A percentile compares a stretch with the other conserved stretches of the same genome.
These are phyloP conservation scores for Channa maculata DNA, from an alignment of 2,113 vertebrate genomes.

Conservation along the genomic window DNA sequence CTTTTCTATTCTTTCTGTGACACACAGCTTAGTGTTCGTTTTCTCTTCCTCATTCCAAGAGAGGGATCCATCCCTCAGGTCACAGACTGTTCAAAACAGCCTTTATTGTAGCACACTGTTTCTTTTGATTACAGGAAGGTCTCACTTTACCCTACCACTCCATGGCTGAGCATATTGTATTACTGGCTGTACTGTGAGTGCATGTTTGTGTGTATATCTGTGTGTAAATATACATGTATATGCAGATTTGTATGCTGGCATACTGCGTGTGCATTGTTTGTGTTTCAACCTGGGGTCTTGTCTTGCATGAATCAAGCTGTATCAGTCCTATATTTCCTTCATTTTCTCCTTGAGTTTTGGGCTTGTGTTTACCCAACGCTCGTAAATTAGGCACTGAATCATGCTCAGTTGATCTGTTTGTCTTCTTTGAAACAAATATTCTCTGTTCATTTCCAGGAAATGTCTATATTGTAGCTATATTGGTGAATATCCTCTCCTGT, in stretches of 20 bases:
- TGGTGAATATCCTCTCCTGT: too few species aligned
- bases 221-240: constrained; percentile 35
- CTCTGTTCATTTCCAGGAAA: constrained; percentile 2
- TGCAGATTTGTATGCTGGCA: constrained; percentile 13
- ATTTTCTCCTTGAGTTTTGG: constrained; percentile 17
- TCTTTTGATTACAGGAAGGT: constrained; percentile 80
- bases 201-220: constrained; percentile 5
- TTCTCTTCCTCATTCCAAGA: constrained; percentile 72
- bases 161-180: constrained; percentile 55
- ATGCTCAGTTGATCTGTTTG: constrained; percentile 3
- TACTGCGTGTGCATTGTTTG: constrained; percentile 23
- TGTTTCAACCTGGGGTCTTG: constrained; percentile 16
- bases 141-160: constrained; percentile 77
- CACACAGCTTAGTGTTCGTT: constrained; percentile 45
- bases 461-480: neutral
- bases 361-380: neutral
- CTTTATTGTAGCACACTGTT: constrained; percentile 73
- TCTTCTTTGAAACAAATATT: constrained; percentile 8
- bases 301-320: neutral
- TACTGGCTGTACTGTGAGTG: constrained; percentile 42
- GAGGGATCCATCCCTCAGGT: constrained; percentile 60
- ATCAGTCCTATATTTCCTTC: constrained; percentile 11
- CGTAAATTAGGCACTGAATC: constrained; percentile 16
- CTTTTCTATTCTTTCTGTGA: constrained; percentile 18
- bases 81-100: constrained; percentile 67